These are phyloP conservation scores for Saturnia japonica DNA, from an alignment of 2,888 invertebrate species.

Conservation along the genomic window DNA sequence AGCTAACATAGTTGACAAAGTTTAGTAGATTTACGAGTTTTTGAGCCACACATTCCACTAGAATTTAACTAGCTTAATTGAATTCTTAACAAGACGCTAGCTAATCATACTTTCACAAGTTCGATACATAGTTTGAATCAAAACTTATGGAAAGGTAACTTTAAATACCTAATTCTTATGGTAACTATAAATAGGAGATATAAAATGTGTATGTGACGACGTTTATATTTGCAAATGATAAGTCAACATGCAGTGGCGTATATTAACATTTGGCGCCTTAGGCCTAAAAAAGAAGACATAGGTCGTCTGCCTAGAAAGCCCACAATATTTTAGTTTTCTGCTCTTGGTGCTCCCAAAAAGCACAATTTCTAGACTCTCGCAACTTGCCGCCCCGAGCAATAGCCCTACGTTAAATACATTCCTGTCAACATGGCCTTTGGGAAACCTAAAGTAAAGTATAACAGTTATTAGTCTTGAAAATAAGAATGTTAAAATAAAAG, in stretches of 20 bases:
- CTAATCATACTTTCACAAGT: background rate
- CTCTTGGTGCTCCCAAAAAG: too few species aligned
- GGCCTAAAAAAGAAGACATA: too few species aligned
- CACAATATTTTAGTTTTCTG: background rate
- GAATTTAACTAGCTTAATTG: background rate
- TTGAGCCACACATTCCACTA: background rate
- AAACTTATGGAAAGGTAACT: background rate
- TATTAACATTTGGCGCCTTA: background rate
- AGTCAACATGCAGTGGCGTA: background rate
- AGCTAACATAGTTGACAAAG: background rate
- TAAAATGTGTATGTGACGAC: background rate
- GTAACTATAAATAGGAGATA: background rate
- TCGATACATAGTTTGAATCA: background rate
- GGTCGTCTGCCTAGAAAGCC: too few species aligned
- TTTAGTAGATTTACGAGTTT: background rate
- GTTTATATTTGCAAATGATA: background rate
- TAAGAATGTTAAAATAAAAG: background rate
- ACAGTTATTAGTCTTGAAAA: background rate
- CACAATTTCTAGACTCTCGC: too few species aligned
- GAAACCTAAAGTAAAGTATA: too few species aligned
- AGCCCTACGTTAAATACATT: too few species aligned
- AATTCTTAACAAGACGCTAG: background rate
- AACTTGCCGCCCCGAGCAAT: too few species aligned
- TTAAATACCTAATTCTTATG: background rate
- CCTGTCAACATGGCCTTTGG: background rate